Percentiles rank a stretch among this genome's conserved stretches.
Evolutionary conservation across 2,113 vertebrate species (phyloP).

Genomic region (Athene noctua): DNA sequence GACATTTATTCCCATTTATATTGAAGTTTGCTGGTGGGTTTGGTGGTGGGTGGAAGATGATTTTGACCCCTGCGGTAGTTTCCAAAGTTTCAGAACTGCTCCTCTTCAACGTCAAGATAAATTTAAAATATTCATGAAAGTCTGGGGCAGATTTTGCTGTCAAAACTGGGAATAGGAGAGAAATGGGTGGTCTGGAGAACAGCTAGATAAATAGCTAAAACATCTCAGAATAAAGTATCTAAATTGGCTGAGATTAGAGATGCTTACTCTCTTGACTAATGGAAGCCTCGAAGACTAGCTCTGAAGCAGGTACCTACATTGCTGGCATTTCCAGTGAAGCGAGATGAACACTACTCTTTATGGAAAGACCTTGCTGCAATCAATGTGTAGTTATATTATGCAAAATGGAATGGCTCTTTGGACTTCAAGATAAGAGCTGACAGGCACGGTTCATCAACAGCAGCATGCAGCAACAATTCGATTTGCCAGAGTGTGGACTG

Average conservation of each 20-base stretch:
- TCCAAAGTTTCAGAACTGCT: not conserved
- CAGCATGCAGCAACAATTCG: not conserved
- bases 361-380: not conserved
- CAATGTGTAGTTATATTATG: not conserved
- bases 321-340: not conserved
- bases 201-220: not conserved
- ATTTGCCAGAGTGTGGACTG: not conserved
- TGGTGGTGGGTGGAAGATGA: not conserved
- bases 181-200: not conserved
- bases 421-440: not conserved
- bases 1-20: not conserved
- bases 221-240: not conserved
- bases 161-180: not conserved
- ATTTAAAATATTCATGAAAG: not conserved
- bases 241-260: not conserved
- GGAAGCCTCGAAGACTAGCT: not conserved
- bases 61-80: not conserved
- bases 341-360: not conserved
- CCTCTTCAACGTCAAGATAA: not conserved
- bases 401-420: not conserved
- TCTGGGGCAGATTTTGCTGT: not conserved
- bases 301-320: not conserved
- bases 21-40: not conserved
- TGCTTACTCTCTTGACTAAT: not conserved
- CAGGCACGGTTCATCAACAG: not conserved